Evolutionary conservation across 2,888 invertebrate species (phyloP), one percentile per base, ranked within the genome.

Genomic region (Meandrusa payeni): DNA sequence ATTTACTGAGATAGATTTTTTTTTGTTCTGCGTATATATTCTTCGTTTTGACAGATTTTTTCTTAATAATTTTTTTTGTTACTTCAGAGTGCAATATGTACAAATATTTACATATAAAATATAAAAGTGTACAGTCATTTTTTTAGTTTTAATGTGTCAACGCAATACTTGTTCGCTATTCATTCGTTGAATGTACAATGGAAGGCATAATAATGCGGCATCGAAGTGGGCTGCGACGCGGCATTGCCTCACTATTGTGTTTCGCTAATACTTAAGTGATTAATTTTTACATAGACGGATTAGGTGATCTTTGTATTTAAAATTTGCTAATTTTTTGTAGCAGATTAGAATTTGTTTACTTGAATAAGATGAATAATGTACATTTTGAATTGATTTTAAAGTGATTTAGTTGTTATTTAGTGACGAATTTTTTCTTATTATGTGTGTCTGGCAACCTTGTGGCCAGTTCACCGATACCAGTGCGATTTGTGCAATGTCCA

Each of bases 51-150:
- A 79, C 76, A 76, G 67, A 76, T 76, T 67, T 77, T 74, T 76
- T 61, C 73, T 76, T 76, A 81, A 79, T 75, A 75, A 76, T 78
- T 72, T 81, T 76, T 78, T 77, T 86, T 81, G 83, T 87, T 85
- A 85, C 78, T 86, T 87, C 86, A 89, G 90, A 90, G 91, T 91
- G 91, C 91, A 91, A 91, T 91, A 91, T 91, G 91, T 91, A 91
- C 91, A 91, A 91, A 91, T 91, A 90, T 90, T 90, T 87, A 86
- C 86, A 86, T 83, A 76, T 74, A 69, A 90, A 80, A 79, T 81
- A 81, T 82, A 75, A 76, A 74, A 64, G 2, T 86, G 86, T 86
- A 87, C 86, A 86, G 87, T 86, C 71, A 83, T 68, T 75, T 86
- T 41, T 81, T 85, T 86, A 85, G 83, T 83, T 86, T 76, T 86